Evolutionary conservation across 2,113 vertebrate species (phyloP), one percentile per base, ranked within the genome.

Genomic region (Onychostoma macrolepis): DNA sequence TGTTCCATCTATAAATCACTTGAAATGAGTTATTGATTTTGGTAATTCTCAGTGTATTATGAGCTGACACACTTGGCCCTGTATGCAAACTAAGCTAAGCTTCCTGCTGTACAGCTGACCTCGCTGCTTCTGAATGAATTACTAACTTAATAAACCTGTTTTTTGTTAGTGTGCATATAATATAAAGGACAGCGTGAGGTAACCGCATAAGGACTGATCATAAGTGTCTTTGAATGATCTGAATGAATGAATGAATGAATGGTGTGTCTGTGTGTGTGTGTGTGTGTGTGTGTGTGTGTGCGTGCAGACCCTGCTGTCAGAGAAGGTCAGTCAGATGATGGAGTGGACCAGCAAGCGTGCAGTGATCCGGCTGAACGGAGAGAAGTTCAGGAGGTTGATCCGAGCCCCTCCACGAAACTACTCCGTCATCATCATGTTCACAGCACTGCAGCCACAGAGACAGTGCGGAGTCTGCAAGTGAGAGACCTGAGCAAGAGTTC

Each of bases 381-480:
- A 99, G 67, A 99, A 99, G 91, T 99, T 99, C 71, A 96, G 97
- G n/a, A 96, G 97, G 36, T 96, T 98, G 2, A 95, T 99, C 86
- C 98, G 98, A 92, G 97, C 97, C 7, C 97, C 97, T 7, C 98
- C 98, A 21, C 96, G 98, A 53, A 99, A 99, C 92, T 99, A 99
- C 93, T 99, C 98, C 0, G 95, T 99, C 90, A 91, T 99, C 84
- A 96, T 99, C 92, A 99, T 99, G 98, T 99, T 99, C 90, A 99
- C 98, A 4, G 98, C 98, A 0, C 97, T 99, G 63, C 97, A 99
- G 92, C 95, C 97, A 41, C 98, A 99, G 90, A 96, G 98, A 82
- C 98, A 99, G 69, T 99, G 98, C 93, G 96, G 94, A 0, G 98
- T 99, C 58, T 99, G 98, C 96, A 98, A 95, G 98, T 99, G 94